Evolutionary conservation across 2,888 invertebrate genomes (phyloP).

Genomic region (Phytoseiulus persimilis): DNA sequence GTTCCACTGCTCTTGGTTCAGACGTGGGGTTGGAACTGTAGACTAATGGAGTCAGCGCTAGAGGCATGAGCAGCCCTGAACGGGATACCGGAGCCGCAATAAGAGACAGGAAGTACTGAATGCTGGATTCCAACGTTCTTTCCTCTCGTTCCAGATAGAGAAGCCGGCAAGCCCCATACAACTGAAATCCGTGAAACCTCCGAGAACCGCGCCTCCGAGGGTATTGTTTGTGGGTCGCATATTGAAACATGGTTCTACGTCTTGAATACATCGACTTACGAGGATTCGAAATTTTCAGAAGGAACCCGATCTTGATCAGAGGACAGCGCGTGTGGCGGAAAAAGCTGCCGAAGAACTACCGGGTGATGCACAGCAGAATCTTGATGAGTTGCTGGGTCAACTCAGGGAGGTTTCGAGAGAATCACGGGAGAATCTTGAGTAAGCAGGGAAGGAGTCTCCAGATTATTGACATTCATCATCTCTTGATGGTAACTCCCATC

Average conservation of each 20-base stretch:
- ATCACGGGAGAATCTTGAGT: neutral
- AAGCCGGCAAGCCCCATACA: neutral
- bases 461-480: no score
- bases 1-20: no score
- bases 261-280: no score
- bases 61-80: no score
- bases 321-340: neutral
- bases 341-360: neutral
- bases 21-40: no score
- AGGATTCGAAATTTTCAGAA: no score
- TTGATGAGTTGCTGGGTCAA: neutral
- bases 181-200: neutral
- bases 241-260: no score
- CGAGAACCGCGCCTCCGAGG: neutral
- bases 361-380: neutral
- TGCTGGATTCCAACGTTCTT: no score
- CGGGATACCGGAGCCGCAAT: no score
- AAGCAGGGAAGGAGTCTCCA: neutral
- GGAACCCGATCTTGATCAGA: neutral
- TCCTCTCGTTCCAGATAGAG: neutral
- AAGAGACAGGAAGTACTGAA: no score
- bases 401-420: neutral
- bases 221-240: neutral
- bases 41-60: no score
- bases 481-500: no score